These are phyloP conservation scores for Scolanthus callimorphus DNA, from an alignment of 92 coral and sea anemone genomes.

Conservation along the genomic window DNA sequence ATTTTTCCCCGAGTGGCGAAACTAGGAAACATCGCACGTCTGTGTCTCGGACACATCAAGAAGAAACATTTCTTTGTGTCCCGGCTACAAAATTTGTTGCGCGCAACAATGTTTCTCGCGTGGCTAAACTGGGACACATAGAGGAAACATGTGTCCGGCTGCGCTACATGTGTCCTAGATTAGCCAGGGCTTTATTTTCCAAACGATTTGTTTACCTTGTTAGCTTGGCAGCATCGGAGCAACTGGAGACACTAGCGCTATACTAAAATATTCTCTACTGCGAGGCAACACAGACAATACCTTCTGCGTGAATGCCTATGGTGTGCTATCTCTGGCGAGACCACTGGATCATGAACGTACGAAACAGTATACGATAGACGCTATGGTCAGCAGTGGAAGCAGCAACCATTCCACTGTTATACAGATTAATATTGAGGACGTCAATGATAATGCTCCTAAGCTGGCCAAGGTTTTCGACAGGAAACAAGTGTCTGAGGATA, in stretches of 20 bases:
- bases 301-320: conserved; percentile 64
- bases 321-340: conserved; percentile 60
- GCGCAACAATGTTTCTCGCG: no score
- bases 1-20: no score
- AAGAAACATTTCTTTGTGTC: no score
- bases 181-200: no score
- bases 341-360: conserved; percentile 55
- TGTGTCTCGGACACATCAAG: no score
- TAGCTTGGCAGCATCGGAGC: no score
- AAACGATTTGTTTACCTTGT: no score
- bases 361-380: conserved; percentile 58
- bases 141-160: no score
- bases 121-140: no score
- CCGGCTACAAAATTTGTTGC: no score
- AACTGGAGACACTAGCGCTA: conserved; percentile 24
- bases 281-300: conserved; percentile 60
- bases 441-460: conserved; percentile 41
- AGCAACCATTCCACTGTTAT: conserved; percentile 52
- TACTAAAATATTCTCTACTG: conserved; percentile 43
- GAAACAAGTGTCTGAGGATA: conserved; percentile 57
- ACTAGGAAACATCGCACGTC: no score
- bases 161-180: no score
- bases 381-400: conserved; percentile 50
- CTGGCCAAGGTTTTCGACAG: conserved; percentile 38
- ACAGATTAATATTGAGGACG: conserved; percentile 42